A percentile compares a stretch with the other conserved stretches of the same genome.
phyloP scores from a whole-genome alignment of 2,113 vertebrate species.

The Verasper variegatus region DNA sequence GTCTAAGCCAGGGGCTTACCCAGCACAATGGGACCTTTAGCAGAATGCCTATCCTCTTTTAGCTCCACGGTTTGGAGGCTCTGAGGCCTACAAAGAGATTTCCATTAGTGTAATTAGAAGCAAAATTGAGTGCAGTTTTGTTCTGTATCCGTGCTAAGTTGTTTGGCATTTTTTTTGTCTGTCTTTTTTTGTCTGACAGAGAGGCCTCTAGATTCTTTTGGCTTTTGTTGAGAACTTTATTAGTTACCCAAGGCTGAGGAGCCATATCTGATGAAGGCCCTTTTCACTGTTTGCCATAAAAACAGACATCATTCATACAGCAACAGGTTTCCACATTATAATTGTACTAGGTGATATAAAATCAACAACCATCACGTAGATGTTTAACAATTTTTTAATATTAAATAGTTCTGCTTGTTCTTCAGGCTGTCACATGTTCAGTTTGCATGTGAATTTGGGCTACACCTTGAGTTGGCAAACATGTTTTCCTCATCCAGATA shows the following conservation, averaged over 20 bases:
- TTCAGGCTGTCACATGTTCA: neutral
- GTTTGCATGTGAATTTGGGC: neutral
- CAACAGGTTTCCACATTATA: neutral
- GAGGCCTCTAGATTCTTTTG: conserved; percentile 47
- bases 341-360: neutral
- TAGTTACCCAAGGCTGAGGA: conserved; percentile 28
- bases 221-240: conserved; percentile 53
- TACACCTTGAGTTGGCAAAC: neutral
- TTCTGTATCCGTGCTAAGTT: conserved; percentile 66
- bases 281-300: neutral
- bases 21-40: conserved; percentile 79
- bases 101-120: conserved; percentile 84
- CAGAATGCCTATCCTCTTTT: conserved; percentile 66
- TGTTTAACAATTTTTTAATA: too few species aligned
- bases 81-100: conserved; percentile 67
- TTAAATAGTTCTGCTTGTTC: neutral
- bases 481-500: neutral
- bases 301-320: neutral
- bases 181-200: conserved; percentile 24
- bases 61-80: conserved; percentile 65
- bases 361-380: neutral
- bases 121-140: conserved; percentile 78
- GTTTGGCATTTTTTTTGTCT: conserved; percentile 54
- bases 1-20: conserved; percentile 74
- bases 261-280: neutral